Conservation (phyloP, 2,797 vertebrate species). For the Mus minutoides region DNA sequence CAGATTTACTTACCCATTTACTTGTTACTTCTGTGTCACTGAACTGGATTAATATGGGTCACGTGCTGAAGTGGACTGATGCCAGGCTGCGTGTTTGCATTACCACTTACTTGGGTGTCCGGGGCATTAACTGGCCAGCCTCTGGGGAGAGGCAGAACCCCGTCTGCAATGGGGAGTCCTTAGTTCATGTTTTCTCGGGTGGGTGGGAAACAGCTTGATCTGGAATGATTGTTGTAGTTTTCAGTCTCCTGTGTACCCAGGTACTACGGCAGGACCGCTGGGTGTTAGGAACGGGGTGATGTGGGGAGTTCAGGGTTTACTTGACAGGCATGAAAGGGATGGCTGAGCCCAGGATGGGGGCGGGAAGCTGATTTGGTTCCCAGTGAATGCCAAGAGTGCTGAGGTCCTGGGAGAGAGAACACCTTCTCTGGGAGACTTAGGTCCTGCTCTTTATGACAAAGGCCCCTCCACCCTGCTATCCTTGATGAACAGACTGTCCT, state of each 20-base stretch:
- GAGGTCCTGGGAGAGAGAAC: not conserved
- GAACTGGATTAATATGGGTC: not conserved
- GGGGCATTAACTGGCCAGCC: not conserved
- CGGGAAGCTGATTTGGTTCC: not conserved
- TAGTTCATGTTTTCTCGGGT: not conserved
- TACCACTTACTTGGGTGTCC: not conserved
- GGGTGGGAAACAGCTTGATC: not conserved
- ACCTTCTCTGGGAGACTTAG: not conserved
- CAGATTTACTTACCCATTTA: not conserved
- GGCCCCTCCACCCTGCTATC: not conserved
- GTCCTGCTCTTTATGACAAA: not conserved
- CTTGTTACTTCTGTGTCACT: not conserved
- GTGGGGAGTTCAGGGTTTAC: not conserved
- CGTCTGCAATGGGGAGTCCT: not conserved
- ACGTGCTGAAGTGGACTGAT: not conserved
- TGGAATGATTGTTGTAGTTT: too few species aligned
- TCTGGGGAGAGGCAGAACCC: not conserved
- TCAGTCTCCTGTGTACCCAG: not conserved
- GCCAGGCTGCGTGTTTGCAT: not conserved
- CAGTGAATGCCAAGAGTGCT: not conserved
- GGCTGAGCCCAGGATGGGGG: not conserved
- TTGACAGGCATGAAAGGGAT: not conserved
- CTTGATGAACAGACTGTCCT: not conserved
- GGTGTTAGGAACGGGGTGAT: not conserved
- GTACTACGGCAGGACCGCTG: not conserved